A percentile compares a stretch with the other conserved stretches of the same genome.
phyloP scores from a whole-genome alignment of 2,113 vertebrate species.

The Cephalopholis sonnerati region DNA sequence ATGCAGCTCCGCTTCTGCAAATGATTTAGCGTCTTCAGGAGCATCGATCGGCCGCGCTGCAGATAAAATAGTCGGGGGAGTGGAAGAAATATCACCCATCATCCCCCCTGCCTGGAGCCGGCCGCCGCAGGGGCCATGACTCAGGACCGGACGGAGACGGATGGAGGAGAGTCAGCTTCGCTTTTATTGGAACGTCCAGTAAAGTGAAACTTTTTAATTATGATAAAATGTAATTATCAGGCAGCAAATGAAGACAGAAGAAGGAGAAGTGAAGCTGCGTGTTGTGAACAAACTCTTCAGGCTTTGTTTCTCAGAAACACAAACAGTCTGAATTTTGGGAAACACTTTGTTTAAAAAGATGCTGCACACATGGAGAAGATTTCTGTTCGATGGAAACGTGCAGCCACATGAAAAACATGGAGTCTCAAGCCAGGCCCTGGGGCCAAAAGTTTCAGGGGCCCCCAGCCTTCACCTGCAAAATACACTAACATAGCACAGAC shows the following conservation, averaged over 20 bases:
- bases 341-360: no score
- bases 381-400: no score
- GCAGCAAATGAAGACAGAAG: not conserved
- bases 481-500: no score
- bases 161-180: conserved; percentile 34
- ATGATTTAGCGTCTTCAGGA: conserved; percentile 71
- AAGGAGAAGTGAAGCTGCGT: rapidly evolving
- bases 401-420: no score
- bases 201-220: conserved; percentile 50
- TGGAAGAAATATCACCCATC: conserved; percentile 75
- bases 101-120: conserved; percentile 33
- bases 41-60: conserved; percentile 73
- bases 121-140: conserved; percentile 61
- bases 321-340: no score
- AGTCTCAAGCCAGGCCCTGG: no score
- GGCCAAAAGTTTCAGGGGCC: no score
- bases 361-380: no score
- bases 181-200: conserved; percentile 14
- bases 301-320: no score
- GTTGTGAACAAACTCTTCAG: no score
- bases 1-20: conserved; percentile 47
- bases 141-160: conserved; percentile 61
- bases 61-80: conserved; percentile 57
- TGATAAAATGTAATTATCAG: not conserved
- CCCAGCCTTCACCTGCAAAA: no score